Evolutionary conservation across 2,113 vertebrate species (phyloP).

Genomic region (Vidua macroura): DNA sequence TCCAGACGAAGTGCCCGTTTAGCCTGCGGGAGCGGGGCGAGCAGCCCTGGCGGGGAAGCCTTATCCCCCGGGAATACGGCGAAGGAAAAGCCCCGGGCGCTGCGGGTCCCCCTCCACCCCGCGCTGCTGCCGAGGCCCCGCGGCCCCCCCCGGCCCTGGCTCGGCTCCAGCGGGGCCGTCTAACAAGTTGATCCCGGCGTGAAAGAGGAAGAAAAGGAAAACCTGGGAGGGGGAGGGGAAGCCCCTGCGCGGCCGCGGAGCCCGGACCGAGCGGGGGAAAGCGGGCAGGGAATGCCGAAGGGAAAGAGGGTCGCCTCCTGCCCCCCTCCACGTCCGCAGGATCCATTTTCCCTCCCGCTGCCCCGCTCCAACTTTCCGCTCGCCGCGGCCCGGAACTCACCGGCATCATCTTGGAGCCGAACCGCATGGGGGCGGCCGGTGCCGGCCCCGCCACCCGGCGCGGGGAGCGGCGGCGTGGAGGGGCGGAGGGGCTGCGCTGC

Average conservation of each 20-base stretch:
- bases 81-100: not conserved
- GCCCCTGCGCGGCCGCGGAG: not conserved
- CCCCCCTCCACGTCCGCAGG: not conserved
- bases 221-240: not conserved
- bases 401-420: slow-evolving; percentile 95
- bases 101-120: not conserved
- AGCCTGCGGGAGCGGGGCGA: not conserved
- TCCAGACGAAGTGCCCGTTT: too few relatives aligned
- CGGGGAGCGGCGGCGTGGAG: not conserved
- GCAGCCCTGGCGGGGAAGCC: not conserved
- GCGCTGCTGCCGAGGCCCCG: not conserved
- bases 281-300: not conserved
- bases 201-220: not conserved
- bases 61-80: accelerated
- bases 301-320: not conserved
- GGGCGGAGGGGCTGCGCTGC: not conserved
- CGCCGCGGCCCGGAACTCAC: slow-evolving; percentile 71
- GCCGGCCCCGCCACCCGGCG: not conserved
- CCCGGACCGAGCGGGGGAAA: not conserved
- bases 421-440: slow-evolving; percentile 80
- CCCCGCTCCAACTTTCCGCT: not conserved
- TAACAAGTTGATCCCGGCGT: not conserved
- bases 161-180: not conserved
- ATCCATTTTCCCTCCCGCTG: not conserved
- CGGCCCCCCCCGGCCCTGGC: not conserved